Evolutionary conservation across 2,888 invertebrate genomes (phyloP).

Genomic region (Coecobrya sp.): DNA sequence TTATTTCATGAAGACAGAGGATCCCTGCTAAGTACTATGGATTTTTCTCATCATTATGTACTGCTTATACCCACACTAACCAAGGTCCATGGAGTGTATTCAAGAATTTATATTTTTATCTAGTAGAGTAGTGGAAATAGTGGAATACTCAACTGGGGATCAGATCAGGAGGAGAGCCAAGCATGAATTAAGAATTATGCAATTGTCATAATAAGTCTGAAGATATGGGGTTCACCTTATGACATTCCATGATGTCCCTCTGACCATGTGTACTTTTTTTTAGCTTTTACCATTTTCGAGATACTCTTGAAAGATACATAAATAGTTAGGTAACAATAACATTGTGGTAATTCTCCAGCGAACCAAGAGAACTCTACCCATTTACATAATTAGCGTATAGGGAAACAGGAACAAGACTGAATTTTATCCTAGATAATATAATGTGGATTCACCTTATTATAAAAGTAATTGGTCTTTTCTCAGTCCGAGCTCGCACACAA

Average conservation of each 20-base stretch:
- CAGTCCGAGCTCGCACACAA: neutral
- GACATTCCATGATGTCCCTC: neutral
- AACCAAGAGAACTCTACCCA: conserved; percentile 18
- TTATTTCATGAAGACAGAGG: conserved; percentile 16
- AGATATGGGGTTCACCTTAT: conserved; percentile 12
- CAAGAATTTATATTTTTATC: conserved; percentile 56
- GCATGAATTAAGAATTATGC: neutral
- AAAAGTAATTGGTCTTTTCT: neutral
- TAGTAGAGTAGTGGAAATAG: too few relatives aligned
- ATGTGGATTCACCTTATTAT: neutral
- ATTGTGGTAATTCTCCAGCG: neutral
- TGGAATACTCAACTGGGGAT: too few relatives aligned
- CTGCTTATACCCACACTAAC: neutral
- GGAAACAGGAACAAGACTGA: conserved; percentile 49
- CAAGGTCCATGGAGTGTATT: neutral
- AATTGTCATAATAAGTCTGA: too few relatives aligned
- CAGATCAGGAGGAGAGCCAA: neutral
- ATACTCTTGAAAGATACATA: neutral
- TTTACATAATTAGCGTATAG: conserved; percentile 73
- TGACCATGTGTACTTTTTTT: neutral
- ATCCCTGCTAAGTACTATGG: conserved; percentile 65
- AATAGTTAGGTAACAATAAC: neutral
- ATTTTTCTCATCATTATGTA: conserved; percentile 56
- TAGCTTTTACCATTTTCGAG: neutral
- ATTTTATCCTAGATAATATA: neutral